Base-by-base conservation (phyloP, 2,797 vertebrate genomes). In the Gastrophryne carolinensis region DNA sequence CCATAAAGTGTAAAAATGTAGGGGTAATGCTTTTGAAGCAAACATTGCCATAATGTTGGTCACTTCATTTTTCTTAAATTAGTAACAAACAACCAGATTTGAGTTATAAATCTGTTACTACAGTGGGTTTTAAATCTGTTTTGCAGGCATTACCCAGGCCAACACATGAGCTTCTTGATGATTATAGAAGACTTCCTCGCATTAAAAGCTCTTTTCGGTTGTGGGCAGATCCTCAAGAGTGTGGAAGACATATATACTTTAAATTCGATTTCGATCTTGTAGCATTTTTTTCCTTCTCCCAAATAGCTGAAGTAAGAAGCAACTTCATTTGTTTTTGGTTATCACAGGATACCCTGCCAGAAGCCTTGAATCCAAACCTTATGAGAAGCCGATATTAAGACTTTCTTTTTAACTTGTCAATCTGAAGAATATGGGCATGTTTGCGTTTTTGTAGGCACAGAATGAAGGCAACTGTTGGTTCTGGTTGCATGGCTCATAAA, bases 71-170 rank as follows among this genome's bases (percentile, higher is more conserved):
- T 54, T 56, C 56, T 29, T 30, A 29, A 30, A n/a, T 24, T 17
- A 26, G 26, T 54, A 69, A 67, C 32, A 69, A 58, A 62, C n/a
- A 26, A 75, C 41, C 26, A 29, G 19, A 34, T 74, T 65, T 34
- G 23, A 32, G 35, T 74, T 65, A 65, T 10, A 62, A 69, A 57
- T 69, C 56, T 37, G 57, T 76, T 76, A 76, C 73, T 76, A 75
- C 64, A 76, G 65, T 50, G 57, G 73, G 58, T 76, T 54, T 76
- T 76, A 69, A 76, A 76, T 76, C 64, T 76, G 73, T 69, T 76
- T 76, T 76, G 41, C 73, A 76, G 73, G 73, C 44, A 62, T 67
- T 76, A 69, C 62, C 73, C 49, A 54, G 34, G 73, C 73, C 73
- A 76, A 69, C 73, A 76, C 56, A 67, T 39, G 73, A 54, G 58